phyloP scores from a whole-genome alignment of 92 coral and sea anemone species.

The Zoanthus sansibaricus region DNA sequence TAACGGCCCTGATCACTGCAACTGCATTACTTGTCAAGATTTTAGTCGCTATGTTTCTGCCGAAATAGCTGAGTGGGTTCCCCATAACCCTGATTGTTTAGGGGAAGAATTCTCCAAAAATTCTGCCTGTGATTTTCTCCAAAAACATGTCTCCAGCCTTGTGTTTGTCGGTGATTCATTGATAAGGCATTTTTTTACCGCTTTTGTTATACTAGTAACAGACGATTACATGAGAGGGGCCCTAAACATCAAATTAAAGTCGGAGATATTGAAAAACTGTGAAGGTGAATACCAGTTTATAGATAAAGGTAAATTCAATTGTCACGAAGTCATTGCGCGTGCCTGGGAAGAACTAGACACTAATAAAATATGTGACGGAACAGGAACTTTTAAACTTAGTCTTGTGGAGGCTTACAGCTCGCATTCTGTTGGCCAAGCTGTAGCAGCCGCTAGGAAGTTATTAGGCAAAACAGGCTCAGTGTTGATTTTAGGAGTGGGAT shows the following conservation, averaged over 20 bases:
- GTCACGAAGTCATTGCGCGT: slow-evolving; percentile 53
- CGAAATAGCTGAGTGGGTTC: slow-evolving; percentile 69
- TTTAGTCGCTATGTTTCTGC: slow-evolving; percentile 65
- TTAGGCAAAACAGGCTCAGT: slow-evolving; percentile 60
- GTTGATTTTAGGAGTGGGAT: slow-evolving; percentile 65
- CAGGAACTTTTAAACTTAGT: slow-evolving; percentile 47
- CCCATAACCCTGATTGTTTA: slow-evolving; percentile 45
- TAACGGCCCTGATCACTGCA: slow-evolving; percentile 54
- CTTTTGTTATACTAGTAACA: slow-evolving; percentile 63
- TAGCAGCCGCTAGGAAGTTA: slow-evolving; percentile 41
- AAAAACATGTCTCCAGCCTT: slow-evolving; percentile 51
- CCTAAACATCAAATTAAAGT: slow-evolving; percentile 20
- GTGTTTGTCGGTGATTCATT: slow-evolving; percentile 77
- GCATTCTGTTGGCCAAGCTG: slow-evolving; percentile 37
- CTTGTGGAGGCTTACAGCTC: slow-evolving; percentile 64
- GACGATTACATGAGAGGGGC: slow-evolving; percentile 61
- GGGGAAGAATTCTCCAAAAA: slow-evolving; percentile 38
- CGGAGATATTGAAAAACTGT: slow-evolving; percentile 44
- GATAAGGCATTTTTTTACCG: slow-evolving; percentile 71
- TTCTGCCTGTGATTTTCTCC: slow-evolving; percentile 43
- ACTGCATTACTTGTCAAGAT: slow-evolving; percentile 63
- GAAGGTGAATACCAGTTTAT: slow-evolving; percentile 78
- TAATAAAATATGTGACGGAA: slow-evolving; percentile 63
- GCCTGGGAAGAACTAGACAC: slow-evolving; percentile 59
- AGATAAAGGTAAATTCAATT: slow-evolving; percentile 66